Evolutionary conservation across 2,113 vertebrate genomes (phyloP).

Genomic region (Pagrus major): DNA sequence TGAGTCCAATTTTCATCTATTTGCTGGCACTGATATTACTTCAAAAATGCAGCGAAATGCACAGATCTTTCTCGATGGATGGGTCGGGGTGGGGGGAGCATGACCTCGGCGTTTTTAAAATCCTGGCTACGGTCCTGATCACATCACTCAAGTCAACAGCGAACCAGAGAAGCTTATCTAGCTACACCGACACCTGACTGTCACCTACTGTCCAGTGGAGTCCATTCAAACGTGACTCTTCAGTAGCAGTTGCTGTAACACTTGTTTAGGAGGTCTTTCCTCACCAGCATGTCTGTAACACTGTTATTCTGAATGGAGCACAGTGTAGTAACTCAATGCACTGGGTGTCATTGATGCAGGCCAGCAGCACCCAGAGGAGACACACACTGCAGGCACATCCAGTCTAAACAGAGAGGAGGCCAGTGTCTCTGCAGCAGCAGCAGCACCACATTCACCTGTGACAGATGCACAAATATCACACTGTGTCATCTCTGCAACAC

Average conservation of each 20-base stretch:
- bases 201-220: neutral
- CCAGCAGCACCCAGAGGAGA: neutral
- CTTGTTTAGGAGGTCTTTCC: neutral
- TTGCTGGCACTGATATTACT: too few relatives aligned
- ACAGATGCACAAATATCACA: neutral
- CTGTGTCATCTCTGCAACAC: neutral
- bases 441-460: conserved; percentile 43
- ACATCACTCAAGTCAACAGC: too few relatives aligned
- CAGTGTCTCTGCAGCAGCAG: conserved; percentile 24
- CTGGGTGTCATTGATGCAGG: neutral
- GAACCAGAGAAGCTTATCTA: too few relatives aligned
- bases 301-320: neutral
- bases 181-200: neutral
- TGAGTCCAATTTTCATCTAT: too few relatives aligned
- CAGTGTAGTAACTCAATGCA: neutral
- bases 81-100: too few relatives aligned
- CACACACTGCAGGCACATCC: conserved; percentile 19
- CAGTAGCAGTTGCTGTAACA: neutral
- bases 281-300: neutral
- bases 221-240: neutral
- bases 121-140: too few relatives aligned
- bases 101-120: too few relatives aligned
- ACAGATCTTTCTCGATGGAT: too few relatives aligned
- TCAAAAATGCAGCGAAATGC: too few relatives aligned
- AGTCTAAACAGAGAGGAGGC: conserved; percentile 32